Conservation (phyloP, 2,888 invertebrate species). For the Megastigmus dorsalis region DNA sequence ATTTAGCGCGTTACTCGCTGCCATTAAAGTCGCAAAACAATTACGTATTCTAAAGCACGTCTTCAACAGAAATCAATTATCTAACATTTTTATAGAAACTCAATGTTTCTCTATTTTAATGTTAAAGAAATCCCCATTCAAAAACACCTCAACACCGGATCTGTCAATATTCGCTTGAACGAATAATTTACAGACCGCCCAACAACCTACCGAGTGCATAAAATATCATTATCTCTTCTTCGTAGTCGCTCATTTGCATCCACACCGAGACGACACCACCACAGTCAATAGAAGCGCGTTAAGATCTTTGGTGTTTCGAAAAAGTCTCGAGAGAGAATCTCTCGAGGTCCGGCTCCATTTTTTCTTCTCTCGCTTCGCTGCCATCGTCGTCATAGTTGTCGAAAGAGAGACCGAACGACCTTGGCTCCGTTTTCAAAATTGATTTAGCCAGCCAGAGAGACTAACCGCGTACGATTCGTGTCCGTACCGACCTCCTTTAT, state of each 20-base stretch:
- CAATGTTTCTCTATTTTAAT: too few species aligned
- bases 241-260: neutral
- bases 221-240: too few species aligned
- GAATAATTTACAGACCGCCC: too few species aligned
- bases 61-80: too few species aligned
- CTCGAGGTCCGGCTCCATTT: constrained; percentile 13
- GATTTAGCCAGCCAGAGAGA: constrained; percentile 41
- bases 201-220: too few species aligned
- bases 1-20: too few species aligned
- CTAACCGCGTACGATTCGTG: constrained; percentile 23
- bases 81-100: too few species aligned
- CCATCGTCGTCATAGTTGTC: neutral
- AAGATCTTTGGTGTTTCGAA: neutral
- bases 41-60: too few species aligned
- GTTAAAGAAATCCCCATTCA: too few species aligned
- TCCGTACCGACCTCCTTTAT: constrained; percentile 29
- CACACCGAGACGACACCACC: neutral
- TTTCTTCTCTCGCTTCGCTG: neutral
- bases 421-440: constrained; percentile 52
- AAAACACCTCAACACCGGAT: too few species aligned
- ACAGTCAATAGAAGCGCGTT: neutral
- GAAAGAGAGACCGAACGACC: constrained; percentile 27
- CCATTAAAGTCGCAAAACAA: too few species aligned
- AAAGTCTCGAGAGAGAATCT: constrained; percentile 16
- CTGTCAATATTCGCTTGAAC: too few species aligned